Conservation (phyloP, 2,113 vertebrate species). For the Nibea coibor region DNA sequence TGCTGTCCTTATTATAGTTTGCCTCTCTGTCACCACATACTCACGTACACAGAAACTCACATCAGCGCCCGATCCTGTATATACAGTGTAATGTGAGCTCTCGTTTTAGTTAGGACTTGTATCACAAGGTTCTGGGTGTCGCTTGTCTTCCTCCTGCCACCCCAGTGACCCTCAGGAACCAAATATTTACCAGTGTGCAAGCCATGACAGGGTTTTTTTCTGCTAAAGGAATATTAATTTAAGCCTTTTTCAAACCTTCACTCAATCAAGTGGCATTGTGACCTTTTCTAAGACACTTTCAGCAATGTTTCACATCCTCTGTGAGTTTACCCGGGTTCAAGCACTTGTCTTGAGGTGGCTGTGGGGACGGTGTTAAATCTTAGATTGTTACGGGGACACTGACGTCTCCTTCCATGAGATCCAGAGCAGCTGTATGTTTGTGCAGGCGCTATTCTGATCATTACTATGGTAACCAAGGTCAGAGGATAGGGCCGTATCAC, state of each 20-base stretch:
- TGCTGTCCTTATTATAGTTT: constrained; percentile 56
- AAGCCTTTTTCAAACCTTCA: not conserved
- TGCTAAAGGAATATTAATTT: not conserved
- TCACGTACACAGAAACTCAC: constrained; percentile 8
- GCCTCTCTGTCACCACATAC: constrained; percentile 8
- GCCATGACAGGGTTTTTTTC: not conserved
- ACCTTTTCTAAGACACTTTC: too few relatives aligned
- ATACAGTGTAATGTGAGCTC: constrained; percentile 58
- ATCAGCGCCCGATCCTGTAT: constrained; percentile 19
- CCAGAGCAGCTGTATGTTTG: too few relatives aligned
- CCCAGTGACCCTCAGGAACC: not conserved
- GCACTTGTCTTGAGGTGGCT: too few relatives aligned
- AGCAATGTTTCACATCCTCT: too few relatives aligned
- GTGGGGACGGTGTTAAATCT: too few relatives aligned
- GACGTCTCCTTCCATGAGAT: too few relatives aligned
- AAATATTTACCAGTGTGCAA: not conserved
- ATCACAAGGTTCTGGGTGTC: constrained; percentile 56
- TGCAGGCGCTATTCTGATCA: too few relatives aligned
- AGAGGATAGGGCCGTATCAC: too few relatives aligned
- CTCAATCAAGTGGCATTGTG: not conserved
- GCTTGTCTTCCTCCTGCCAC: constrained; percentile 3
- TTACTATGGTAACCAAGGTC: too few relatives aligned
- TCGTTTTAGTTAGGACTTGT: constrained; percentile 49
- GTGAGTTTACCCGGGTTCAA: too few relatives aligned
- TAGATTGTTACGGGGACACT: too few relatives aligned